A percentile compares a stretch with the other conserved stretches of the same genome.
phyloP scores from a whole-genome alignment of 1,140 invertebrate species.

The Anagrus nilaparvatae region DNA sequence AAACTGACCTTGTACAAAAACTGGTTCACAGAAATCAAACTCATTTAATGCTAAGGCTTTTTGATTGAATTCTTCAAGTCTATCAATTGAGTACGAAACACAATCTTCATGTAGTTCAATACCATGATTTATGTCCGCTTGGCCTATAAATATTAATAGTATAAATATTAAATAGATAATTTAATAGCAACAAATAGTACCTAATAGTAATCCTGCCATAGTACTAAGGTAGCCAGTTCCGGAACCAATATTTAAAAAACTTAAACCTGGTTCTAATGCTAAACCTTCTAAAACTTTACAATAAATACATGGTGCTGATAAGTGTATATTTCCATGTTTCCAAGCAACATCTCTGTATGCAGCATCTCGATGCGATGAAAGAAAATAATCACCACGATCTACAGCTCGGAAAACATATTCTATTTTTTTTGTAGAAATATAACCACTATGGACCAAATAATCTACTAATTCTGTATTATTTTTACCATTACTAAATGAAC shows the following conservation, averaged over 20 bases:
- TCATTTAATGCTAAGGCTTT: conserved; percentile 65
- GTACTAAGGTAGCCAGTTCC: conserved; percentile 87
- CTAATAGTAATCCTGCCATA: conserved; percentile 76
- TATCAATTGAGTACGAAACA: conserved; percentile 64
- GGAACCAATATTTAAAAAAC: conserved; percentile 82
- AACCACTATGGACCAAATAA: conserved; percentile 64
- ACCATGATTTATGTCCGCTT: conserved; percentile 69
- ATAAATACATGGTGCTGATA: conserved; percentile 87
- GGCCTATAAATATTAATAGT: conserved; percentile 11
- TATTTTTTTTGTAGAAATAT: conserved; percentile 60
- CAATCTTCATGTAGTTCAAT: conserved; percentile 74
- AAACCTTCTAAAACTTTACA: conserved; percentile 81
- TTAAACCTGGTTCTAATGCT: conserved; percentile 58
- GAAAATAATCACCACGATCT: conserved; percentile 74
- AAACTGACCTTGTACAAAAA: conserved; percentile 58
- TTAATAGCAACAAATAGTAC: conserved; percentile 34
- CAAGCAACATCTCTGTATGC: conserved; percentile 82
- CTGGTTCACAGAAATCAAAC: conserved; percentile 79
- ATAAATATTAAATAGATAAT: not conserved
- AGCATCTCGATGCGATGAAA: conserved; percentile 50
- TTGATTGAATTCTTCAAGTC: conserved; percentile 62
- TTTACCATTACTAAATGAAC: conserved; percentile 66
- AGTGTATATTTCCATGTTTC: conserved; percentile 70
- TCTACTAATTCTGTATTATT: conserved; percentile 83
- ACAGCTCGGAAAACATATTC: conserved; percentile 76